phyloP scores from a whole-genome alignment of 1,140 invertebrate species.

The Macrocentrus cingulum region DNA sequence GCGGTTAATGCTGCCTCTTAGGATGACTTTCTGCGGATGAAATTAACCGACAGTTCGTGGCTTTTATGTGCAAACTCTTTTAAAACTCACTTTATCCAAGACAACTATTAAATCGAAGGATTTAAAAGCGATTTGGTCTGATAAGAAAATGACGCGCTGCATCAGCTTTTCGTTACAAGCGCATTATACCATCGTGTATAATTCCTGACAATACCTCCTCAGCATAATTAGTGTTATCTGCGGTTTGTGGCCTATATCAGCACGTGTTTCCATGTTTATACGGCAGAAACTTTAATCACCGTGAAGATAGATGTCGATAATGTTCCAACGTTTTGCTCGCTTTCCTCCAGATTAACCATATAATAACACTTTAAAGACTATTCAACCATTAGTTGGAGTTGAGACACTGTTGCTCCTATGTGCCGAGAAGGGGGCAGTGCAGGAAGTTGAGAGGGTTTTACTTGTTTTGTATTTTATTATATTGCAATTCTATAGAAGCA shows the following conservation, averaged over 20 bases:
- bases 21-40: neutral
- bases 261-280: constrained; percentile 13
- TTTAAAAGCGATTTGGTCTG: no score
- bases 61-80: no score
- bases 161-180: neutral
- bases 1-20: neutral
- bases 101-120: no score
- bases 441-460: no score
- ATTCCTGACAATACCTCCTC: constrained; percentile 24
- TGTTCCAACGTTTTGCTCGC: neutral
- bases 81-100: no score
- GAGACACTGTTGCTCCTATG: no score
- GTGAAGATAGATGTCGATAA: constrained; percentile 23
- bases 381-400: no score
- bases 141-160: neutral
- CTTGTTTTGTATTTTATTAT: no score
- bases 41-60: no score
- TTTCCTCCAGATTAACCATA: neutral
- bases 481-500: no score
- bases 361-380: neutral
- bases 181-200: no score
- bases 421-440: no score
- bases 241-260: constrained; percentile 23
- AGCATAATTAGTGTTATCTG: constrained; percentile 27
- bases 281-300: constrained; percentile 18